phyloP scores from a whole-genome alignment of 2,888 invertebrate species.

The Drosophila demipolita region DNA sequence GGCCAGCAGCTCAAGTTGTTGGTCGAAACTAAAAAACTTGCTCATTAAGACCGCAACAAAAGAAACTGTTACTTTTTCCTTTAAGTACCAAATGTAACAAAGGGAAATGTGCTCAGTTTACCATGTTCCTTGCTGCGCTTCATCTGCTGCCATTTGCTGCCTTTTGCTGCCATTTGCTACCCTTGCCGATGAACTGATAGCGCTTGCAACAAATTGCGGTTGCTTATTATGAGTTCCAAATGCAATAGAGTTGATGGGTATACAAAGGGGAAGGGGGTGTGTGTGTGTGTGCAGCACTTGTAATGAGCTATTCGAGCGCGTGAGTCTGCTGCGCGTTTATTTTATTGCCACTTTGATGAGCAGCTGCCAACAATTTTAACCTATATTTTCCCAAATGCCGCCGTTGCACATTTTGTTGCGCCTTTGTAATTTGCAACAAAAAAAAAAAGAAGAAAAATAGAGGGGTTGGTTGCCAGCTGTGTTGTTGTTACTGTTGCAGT shows the following conservation, averaged over 20 bases:
- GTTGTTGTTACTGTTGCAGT: conserved; percentile 8
- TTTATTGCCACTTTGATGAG: conserved; percentile 78
- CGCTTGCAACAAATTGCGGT: conserved; percentile 38
- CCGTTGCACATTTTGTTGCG: conserved; percentile 30
- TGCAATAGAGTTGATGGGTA: background rate
- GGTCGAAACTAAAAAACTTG: conserved; percentile 50
- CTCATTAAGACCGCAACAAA: conserved; percentile 79
- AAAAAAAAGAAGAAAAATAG: background rate
- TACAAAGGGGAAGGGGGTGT: background rate
- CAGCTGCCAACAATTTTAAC: conserved; percentile 46
- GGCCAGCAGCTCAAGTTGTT: conserved; percentile 29
- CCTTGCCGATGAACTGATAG: conserved; percentile 6
- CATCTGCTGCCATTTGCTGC: conserved; percentile 13
- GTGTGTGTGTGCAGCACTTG: conserved; percentile 7
- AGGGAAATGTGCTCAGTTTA: conserved; percentile 6
- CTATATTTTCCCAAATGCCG: conserved; percentile 49
- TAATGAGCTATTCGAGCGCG: conserved; percentile 64
- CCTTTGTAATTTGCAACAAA: conserved; percentile 55
- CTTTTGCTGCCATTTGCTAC: background rate
- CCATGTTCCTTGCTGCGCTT: conserved; percentile 14
- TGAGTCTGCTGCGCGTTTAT: conserved; percentile 61
- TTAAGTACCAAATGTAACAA: conserved; percentile 27
- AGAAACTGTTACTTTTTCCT: conserved; percentile 25
- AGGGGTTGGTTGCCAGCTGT: background rate
- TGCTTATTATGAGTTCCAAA: conserved; percentile 45